These are phyloP conservation scores for Euphysa ruthae DNA, from an alignment of 30 jellyfish, hydroid and myxozoan species.

Conservation along the genomic window DNA sequence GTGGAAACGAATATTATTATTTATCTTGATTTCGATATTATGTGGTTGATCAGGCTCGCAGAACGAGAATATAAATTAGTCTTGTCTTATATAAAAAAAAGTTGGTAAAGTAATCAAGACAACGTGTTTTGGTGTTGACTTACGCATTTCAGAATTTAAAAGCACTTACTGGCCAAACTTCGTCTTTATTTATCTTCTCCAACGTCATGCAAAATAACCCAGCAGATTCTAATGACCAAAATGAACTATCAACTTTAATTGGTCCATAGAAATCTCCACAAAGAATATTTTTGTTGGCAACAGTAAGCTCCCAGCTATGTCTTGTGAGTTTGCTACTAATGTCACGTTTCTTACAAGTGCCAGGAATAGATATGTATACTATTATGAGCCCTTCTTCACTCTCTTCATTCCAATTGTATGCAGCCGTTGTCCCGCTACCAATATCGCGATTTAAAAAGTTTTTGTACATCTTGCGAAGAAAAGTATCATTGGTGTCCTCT, in stretches of 20 bases:
- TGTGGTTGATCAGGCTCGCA: no score
- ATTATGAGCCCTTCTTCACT: slow-evolving; percentile 52
- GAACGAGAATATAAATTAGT: no score
- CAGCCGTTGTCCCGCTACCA: slow-evolving; percentile 56
- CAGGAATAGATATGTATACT: slow-evolving; percentile 58
- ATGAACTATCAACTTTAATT: slow-evolving; percentile 50
- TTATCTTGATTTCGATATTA: no score
- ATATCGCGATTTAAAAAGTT: slow-evolving; percentile 28
- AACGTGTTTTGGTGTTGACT: no score
- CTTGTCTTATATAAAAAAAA: no score
- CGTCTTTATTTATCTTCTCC: slow-evolving; percentile 40
- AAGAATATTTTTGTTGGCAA: slow-evolving; percentile 41
- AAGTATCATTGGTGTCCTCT: slow-evolving; percentile 29
- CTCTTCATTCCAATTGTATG: slow-evolving; percentile 67
- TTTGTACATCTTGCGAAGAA: slow-evolving; percentile 42
- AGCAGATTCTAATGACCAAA: slow-evolving; percentile 82
- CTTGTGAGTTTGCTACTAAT: slow-evolving; percentile 44
- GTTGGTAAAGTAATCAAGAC: no score
- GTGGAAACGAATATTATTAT: no score
- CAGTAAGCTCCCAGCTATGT: slow-evolving; percentile 53
- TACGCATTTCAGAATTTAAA: no score
- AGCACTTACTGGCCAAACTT: slow-evolving; percentile 73
- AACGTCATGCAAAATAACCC: slow-evolving; percentile 81
- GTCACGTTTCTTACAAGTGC: slow-evolving; percentile 20
- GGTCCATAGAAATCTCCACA: slow-evolving; percentile 48